Evolutionary conservation across 2,113 vertebrate genomes (phyloP).

Genomic region (Isichthys henryi): DNA sequence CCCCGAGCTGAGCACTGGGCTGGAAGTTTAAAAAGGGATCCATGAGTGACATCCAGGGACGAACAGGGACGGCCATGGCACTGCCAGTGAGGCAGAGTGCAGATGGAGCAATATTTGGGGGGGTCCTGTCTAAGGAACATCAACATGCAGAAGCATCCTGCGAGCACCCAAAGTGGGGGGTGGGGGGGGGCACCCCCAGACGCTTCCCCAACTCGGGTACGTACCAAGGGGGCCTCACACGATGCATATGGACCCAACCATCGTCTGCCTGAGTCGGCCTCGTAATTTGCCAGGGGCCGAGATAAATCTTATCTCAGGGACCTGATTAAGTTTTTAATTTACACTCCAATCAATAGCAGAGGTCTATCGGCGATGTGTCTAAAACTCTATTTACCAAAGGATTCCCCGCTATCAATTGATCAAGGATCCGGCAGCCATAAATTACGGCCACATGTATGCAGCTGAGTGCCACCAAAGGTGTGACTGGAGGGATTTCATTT

Average conservation of each 20-base stretch:
- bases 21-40: background rate
- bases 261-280: conserved; percentile 52
- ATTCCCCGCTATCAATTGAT: conserved; percentile 99
- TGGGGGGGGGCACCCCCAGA: conserved; percentile 19
- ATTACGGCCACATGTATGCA: conserved; percentile 61
- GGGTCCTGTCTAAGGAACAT: background rate
- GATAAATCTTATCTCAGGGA: conserved; percentile 75
- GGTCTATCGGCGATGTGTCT: conserved; percentile 99
- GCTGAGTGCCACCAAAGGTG: conserved; percentile 9
- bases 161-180: background rate
- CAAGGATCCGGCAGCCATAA: conserved; percentile 93
- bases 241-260: conserved; percentile 40
- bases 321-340: conserved; percentile 99
- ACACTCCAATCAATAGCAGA: conserved; percentile 98
- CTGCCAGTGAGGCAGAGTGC: background rate
- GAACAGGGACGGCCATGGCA: background rate
- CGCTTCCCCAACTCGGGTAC: conserved; percentile 19
- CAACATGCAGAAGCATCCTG: background rate
- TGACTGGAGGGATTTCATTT: conserved; percentile 29
- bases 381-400: conserved; percentile 99
- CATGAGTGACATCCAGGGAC: background rate
- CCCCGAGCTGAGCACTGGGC: background rate
- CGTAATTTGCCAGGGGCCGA: conserved; percentile 67
- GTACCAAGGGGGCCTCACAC: conserved; percentile 33
- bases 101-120: background rate